phyloP scores from a whole-genome alignment of 2,797 vertebrate species.

The Rhinatrema bivittatum region DNA sequence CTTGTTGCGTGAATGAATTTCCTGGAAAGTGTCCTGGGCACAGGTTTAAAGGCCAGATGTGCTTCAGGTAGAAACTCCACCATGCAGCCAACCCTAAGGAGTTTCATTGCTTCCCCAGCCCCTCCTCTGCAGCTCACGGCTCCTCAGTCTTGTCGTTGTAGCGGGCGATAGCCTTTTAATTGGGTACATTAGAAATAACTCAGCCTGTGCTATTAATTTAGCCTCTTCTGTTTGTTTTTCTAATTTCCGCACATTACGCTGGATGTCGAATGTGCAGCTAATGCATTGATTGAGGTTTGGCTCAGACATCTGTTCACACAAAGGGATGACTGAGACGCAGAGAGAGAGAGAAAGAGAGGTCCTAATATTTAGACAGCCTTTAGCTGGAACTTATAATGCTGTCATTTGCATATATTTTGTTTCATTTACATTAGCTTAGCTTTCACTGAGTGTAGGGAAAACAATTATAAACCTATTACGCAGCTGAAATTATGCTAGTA shows the following conservation, averaged over 20 bases:
- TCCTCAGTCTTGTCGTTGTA: too few species aligned
- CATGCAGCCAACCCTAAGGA: too few species aligned
- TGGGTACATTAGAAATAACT: too few species aligned
- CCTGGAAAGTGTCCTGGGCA: too few species aligned
- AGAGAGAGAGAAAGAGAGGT: slow-evolving; percentile 4
- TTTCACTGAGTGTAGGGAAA: slow-evolving; percentile 8
- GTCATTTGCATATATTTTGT: slow-evolving; percentile 15
- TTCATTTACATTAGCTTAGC: slow-evolving; percentile 6
- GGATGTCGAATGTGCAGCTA: slow-evolving; percentile 13
- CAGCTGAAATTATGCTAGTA: slow-evolving; percentile 15
- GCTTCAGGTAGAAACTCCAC: too few species aligned
- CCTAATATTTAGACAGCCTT: slow-evolving; percentile 17
- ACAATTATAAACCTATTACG: slow-evolving; percentile 24
- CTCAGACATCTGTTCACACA: slow-evolving; percentile 16
- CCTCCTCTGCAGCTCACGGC: too few species aligned
- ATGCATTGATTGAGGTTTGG: slow-evolving; percentile 18
- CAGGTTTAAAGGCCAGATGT: too few species aligned
- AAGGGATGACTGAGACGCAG: slow-evolving; percentile 16
- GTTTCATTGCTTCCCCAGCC: too few species aligned
- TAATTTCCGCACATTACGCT: slow-evolving; percentile 14
- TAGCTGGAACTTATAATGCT: slow-evolving; percentile 20
- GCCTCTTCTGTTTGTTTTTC: too few species aligned
- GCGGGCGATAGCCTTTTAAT: too few species aligned
- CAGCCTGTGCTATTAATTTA: too few species aligned
- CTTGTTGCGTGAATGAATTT: too few species aligned